phyloP scores from a whole-genome alignment of 2,888 invertebrate genomes.

The Callimorpha dominula region DNA sequence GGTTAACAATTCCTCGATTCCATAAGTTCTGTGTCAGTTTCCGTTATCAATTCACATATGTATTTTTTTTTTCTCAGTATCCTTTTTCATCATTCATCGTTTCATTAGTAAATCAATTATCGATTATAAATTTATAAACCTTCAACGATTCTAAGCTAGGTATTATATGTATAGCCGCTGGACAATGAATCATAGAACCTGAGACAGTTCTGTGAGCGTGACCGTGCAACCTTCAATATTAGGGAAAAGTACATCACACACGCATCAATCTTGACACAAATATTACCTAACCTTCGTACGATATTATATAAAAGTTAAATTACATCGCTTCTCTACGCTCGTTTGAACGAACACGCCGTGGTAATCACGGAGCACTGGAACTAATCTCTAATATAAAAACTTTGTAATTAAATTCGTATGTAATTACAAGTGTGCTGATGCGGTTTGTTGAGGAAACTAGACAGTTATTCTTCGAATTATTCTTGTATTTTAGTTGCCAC shows the following conservation, averaged over 20 bases:
- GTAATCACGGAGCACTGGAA: slow-evolving; percentile 31
- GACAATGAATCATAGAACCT: slow-evolving; percentile 19
- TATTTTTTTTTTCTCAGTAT: neutral
- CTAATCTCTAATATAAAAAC: slow-evolving; percentile 27
- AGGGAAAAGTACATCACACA: slow-evolving; percentile 34
- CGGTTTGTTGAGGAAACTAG: neutral
- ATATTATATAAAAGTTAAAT: slow-evolving; percentile 31
- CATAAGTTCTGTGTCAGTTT: neutral
- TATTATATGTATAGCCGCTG: neutral
- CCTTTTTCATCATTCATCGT: neutral
- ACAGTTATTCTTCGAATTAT: no score
- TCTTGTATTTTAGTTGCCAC: no score
- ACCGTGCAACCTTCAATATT: slow-evolving; percentile 39
- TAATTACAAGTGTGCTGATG: neutral
- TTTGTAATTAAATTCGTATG: slow-evolving; percentile 2
- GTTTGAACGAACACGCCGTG: slow-evolving; percentile 17
- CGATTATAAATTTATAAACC: neutral
- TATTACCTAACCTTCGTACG: slow-evolving; percentile 43
- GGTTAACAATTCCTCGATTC: neutral
- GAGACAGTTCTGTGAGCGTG: no score
- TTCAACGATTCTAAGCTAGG: neutral
- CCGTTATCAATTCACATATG: neutral
- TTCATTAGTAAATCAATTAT: neutral
- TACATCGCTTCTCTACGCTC: slow-evolving; percentile 32
- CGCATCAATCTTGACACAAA: slow-evolving; percentile 44